A percentile compares a stretch with the other conserved stretches of the same genome.
Evolutionary conservation across 2,113 vertebrate genomes (phyloP).

Genomic region (Numenius arquata): DNA sequence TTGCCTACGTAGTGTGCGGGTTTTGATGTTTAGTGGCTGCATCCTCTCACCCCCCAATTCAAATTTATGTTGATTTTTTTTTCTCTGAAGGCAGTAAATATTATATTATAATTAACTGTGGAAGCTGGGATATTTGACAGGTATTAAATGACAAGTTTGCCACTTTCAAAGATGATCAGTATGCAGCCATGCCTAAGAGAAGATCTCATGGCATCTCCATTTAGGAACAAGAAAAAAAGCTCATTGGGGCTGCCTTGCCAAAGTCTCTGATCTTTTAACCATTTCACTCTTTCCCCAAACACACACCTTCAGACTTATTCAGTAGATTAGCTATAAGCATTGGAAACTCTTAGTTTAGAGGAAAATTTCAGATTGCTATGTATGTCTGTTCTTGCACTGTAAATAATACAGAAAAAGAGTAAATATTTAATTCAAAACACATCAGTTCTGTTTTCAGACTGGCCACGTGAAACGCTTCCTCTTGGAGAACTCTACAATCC

Average conservation of each 20-base stretch:
- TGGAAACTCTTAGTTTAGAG: not conserved
- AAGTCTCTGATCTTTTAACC: not conserved
- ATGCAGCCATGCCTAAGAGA: not conserved
- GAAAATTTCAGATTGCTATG: not conserved
- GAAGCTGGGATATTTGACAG: not conserved
- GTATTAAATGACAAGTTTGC: not conserved
- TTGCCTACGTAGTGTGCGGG: not conserved
- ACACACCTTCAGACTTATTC: not conserved
- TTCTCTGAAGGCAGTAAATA: not conserved
- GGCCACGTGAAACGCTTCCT: not conserved
- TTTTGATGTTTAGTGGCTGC: not conserved
- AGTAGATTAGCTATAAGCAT: not conserved
- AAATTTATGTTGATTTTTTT: not conserved
- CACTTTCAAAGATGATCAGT: not conserved
- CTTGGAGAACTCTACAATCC: not conserved
- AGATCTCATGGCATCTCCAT: not conserved
- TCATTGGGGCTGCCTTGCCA: not conserved
- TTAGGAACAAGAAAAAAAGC: not conserved
- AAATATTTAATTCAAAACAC: not conserved
- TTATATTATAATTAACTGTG: conserved; percentile 8
- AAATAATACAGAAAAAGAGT: not conserved
- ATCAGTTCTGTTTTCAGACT: not conserved
- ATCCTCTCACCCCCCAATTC: not conserved
- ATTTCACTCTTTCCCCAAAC: not conserved
- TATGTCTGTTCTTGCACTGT: not conserved